Base-by-base conservation (phyloP, 1,140 invertebrate genomes). In the Cyphomyrmex costatus region DNA sequence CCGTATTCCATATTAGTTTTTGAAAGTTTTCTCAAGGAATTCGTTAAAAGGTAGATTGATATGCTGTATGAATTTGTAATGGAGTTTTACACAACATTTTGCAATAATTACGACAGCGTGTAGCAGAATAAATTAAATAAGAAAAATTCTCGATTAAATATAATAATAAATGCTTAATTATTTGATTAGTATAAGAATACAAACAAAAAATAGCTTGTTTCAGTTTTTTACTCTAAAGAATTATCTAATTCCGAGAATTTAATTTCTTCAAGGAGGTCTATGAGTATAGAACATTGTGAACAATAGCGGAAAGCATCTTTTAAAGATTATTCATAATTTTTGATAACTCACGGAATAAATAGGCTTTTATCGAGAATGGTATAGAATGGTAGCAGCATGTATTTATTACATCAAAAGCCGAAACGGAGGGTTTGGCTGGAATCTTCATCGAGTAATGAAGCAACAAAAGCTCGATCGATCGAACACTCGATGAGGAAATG, bases 401-500 rank as follows among this genome's bases (percentile, higher is more conserved):
- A 42, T 10, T 36, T 46, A n/a, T n/a, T n/a, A n/a, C n/a, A n/a
- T 42, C 30, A 24, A 16, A 27, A 53, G 53, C 8, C 21, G 8
- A 27, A 24, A 77, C 21, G 33, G n/a, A n/a, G 27, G 10, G 56
- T 68, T 30, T 27, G 36, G 3, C 60, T 16, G 27, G 42, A n/a
- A 65, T 12, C 21, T 65, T 65, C 2, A 10, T 12, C 19, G 24
- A 30, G 68, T 76, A 80, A 88, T 74, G 42, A 85, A 80, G 46
- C 46, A 33, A 58, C 27, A 83, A 83, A 76, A 65, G 51, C n/a
- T 82, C 36, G 66, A 42, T 7, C 71, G 65, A 86, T 80, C 65
- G 68, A 88, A 3, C 36, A 36, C 49, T 80, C 46, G 83, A 89
- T 21, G 71, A 51, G 19, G 3, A 42, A 86, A 82, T 33, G 53